These are phyloP conservation scores for Busseola fusca DNA, from an alignment of 2,888 invertebrate species.

Conservation along the genomic window DNA sequence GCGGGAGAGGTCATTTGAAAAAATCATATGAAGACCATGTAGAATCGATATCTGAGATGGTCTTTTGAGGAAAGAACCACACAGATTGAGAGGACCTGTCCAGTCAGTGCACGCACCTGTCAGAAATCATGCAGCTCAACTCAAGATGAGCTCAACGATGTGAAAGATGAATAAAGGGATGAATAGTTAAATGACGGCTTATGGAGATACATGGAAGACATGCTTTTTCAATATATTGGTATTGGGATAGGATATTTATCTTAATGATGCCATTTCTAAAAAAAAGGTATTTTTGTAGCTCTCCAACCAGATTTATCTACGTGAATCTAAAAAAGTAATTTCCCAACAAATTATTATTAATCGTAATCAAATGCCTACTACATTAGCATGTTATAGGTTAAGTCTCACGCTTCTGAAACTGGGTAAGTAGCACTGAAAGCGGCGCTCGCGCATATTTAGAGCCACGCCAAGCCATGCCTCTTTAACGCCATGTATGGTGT, in stretches of 20 bases:
- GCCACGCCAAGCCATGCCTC: background rate
- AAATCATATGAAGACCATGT: no score
- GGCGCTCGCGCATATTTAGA: constrained; percentile 48
- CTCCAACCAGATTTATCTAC: background rate
- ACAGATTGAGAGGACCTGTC: no score
- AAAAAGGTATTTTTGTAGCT: background rate
- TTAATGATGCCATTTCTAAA: background rate
- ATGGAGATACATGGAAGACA: background rate
- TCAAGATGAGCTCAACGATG: no score
- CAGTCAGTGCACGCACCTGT: no score
- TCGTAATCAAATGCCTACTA: constrained; percentile 2
- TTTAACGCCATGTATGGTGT: constrained; percentile 43
- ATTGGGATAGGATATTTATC: background rate
- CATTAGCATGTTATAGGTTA: constrained; percentile 33
- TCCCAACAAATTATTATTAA: background rate
- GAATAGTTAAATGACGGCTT: background rate
- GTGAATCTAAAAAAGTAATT: background rate
- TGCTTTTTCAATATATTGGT: background rate
- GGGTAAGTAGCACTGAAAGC: constrained; percentile 53
- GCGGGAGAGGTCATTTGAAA: no score
- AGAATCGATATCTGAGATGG: no score
- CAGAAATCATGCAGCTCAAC: no score
- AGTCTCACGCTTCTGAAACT: constrained; percentile 38
- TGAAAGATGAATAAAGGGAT: background rate
- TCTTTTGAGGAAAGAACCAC: no score